These are phyloP conservation scores for Macrotrachela quadricornifera DNA, from an alignment of 1,140 invertebrate genomes.

Conservation along the genomic window DNA sequence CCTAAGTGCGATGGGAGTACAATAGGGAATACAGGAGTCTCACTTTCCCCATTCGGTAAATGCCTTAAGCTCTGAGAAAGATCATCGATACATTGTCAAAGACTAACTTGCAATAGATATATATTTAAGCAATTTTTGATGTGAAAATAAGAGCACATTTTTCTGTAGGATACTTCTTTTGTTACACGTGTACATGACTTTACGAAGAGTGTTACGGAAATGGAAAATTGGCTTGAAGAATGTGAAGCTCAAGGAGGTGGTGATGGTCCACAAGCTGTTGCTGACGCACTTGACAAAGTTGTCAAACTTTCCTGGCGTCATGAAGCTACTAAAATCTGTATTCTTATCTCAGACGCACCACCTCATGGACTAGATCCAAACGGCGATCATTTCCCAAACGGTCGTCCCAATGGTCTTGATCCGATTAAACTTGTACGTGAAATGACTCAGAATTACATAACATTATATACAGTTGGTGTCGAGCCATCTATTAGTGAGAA, in stretches of 20 bases:
- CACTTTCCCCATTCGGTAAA: too few relatives aligned
- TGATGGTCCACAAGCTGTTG: slow-evolving; percentile 19
- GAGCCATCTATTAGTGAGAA: slow-evolving; percentile 13
- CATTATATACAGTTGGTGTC: slow-evolving; percentile 18
- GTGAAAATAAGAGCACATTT: too few relatives aligned
- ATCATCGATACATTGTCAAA: too few relatives aligned
- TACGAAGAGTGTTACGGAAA: slow-evolving; percentile 14
- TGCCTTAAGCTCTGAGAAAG: too few relatives aligned
- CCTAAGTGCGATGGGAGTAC: too few relatives aligned
- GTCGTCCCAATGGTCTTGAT: slow-evolving; percentile 15
- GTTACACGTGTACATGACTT: slow-evolving; percentile 18
- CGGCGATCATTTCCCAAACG: slow-evolving; percentile 11
- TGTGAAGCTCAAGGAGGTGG: slow-evolving; percentile 16
- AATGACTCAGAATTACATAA: slow-evolving; percentile 18
- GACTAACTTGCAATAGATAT: too few relatives aligned
- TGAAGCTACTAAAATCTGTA: slow-evolving; percentile 18
- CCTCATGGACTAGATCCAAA: slow-evolving; percentile 16
- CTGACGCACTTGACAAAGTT: slow-evolving; percentile 17
- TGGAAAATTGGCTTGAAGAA: slow-evolving; percentile 17
- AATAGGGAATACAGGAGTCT: too few relatives aligned
- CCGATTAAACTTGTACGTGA: slow-evolving; percentile 15
- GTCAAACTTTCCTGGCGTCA: slow-evolving; percentile 17
- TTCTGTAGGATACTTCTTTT: slow-evolving; percentile 10
- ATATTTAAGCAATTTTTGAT: too few relatives aligned
- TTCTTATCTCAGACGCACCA: slow-evolving; percentile 20